Evolutionary conservation across 2,113 vertebrate species (phyloP).

Genomic region (Sorex fumeus): DNA sequence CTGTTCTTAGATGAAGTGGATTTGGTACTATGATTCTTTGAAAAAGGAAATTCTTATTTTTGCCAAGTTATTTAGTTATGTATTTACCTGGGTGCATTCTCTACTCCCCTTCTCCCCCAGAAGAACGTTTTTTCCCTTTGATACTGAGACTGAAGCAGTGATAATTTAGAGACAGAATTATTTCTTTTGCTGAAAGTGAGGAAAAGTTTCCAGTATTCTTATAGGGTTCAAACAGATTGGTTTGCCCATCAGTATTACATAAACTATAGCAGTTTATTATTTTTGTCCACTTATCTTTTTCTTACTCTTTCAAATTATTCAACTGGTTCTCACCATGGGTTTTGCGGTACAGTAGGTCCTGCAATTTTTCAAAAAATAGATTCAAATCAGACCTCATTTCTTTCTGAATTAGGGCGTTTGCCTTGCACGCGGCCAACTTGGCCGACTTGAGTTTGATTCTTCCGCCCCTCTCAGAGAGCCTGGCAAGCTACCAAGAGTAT

Average conservation of each 20-base stretch:
- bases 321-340: neutral
- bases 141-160: neutral
- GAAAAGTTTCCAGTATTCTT: neutral
- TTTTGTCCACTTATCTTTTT: too few species aligned
- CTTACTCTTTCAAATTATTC: neutral
- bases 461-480: too few species aligned
- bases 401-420: too few species aligned
- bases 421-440: too few species aligned
- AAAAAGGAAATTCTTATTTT: neutral
- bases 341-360: neutral
- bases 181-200: neutral
- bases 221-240: neutral
- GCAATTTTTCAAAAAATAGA: neutral
- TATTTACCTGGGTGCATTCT: neutral
- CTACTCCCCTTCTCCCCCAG: neutral
- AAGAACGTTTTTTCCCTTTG: neutral
- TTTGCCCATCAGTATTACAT: constrained; percentile 28
- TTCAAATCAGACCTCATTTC: constrained; percentile 31
- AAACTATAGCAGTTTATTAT: too few species aligned
- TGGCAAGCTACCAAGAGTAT: too few species aligned
- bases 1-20: constrained; percentile 25
- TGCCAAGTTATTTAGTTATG: neutral
- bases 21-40: constrained; percentile 35
- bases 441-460: too few species aligned
- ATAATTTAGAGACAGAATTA: neutral